phyloP scores from a whole-genome alignment of 2,113 vertebrate species.

The Ciconia boyciana region DNA sequence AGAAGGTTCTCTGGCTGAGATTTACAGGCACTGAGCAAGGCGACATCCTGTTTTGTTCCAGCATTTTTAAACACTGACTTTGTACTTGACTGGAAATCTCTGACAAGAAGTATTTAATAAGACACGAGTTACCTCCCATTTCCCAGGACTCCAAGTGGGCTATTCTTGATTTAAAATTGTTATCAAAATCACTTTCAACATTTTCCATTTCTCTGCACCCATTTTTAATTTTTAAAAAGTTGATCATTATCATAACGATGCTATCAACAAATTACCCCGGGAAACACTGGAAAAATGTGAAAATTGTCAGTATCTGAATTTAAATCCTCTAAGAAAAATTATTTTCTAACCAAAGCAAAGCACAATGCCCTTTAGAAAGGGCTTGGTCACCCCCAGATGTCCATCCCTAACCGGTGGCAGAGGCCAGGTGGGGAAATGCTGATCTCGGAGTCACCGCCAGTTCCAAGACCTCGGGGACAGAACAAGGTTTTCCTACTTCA shows the following conservation, averaged over 20 bases:
- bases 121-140: not conserved
- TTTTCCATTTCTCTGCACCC: not conserved
- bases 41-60: not conserved
- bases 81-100: not conserved
- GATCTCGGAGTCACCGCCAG: not conserved
- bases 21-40: not conserved
- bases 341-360: not conserved
- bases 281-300: not conserved
- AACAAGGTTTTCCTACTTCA: not conserved
- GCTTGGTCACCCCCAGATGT: not conserved
- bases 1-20: not conserved
- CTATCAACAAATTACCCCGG: not conserved
- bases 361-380: not conserved
- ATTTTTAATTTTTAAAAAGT: not conserved
- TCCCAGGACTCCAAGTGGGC: not conserved
- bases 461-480: fast-evolving
- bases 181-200: not conserved
- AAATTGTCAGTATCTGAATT: not conserved
- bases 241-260: not conserved
- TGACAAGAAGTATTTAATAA: not conserved
- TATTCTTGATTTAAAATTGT: not conserved
- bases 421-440: not conserved
- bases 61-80: not conserved
- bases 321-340: not conserved
- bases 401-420: not conserved